Evolutionary conservation across 1,140 invertebrate genomes (phyloP), one percentile per base, ranked within the genome.

Genomic region (Bilobella aurantiaca): DNA sequence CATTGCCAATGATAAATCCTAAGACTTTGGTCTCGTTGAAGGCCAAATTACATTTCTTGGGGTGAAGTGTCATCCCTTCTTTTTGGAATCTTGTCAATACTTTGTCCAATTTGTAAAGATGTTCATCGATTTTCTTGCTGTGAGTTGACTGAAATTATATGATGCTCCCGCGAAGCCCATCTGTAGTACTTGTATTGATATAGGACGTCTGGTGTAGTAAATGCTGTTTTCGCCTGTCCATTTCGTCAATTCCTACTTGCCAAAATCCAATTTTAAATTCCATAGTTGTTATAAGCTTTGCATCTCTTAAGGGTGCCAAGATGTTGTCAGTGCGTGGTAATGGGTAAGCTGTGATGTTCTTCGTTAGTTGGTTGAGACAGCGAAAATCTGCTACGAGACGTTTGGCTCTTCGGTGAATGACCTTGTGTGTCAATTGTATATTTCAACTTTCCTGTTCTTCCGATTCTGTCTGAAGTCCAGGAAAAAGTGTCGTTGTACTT

Each of bases 211-310:
- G 70, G 73, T 0, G 75, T 76, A 3, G 74, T 67, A 49, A 77
- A 77, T 0, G 75, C 75, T 0, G 77, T 79, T 64, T 79, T 82
- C 31, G 75, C 68, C 25, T 69, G 75, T 64, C 75, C 75, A 0
- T 75, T 30, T 72, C 67, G 32, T 75, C 67, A 0, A 78, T 62
- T 1, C 76, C 32, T 68, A 80, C 23, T 72, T 81, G 81, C 70
- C 78, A 77, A 65, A 79, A 84, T 0, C 81, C 82, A 28, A 74
- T 74, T 0, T 70, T 69, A 58, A 81, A 73, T 74, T 83, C 81
- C 0, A 83, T 68, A 0, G 74, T 73, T 0, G 74, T 73, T 60
- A 81, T 82, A 31, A 76, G 74, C 12, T 64, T 74, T 3, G 73
- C 72, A 1, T 76, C 78, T 0, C 65, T 25, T 0, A 83, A 66